Percentiles rank a stretch among this genome's conserved stretches.
phyloP scores from a whole-genome alignment of 2,797 vertebrate genomes.

The Amblyraja radiata region DNA sequence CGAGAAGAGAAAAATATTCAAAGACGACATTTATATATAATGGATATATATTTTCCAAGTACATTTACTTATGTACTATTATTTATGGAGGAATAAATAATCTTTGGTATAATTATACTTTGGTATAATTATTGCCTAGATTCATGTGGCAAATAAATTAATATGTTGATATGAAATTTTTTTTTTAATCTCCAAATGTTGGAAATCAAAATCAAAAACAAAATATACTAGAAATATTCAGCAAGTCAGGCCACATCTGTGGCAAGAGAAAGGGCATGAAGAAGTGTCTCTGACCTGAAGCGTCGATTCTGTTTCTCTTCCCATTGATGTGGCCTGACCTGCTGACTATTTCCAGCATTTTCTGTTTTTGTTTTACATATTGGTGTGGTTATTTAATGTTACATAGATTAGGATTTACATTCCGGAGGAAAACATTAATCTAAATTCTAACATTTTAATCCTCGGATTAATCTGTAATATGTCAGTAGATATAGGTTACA shows the following conservation, averaged over 20 bases:
- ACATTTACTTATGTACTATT: not conserved
- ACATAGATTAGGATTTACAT: not conserved
- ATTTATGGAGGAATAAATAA: not conserved
- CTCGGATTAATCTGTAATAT: not conserved
- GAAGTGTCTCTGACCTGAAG: too few species aligned
- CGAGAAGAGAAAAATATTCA: not conserved
- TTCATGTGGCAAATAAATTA: not conserved
- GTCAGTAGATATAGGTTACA: not conserved
- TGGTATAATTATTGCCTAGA: not conserved
- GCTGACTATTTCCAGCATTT: too few species aligned
- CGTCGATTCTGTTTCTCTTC: too few species aligned
- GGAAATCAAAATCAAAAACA: too few species aligned
- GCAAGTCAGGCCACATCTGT: too few species aligned
- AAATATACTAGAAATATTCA: too few species aligned
- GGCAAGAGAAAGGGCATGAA: too few species aligned
- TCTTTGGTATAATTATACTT: not conserved
- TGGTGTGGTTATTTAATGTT: not conserved
- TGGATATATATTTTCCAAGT: not conserved
- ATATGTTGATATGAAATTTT: not conserved
- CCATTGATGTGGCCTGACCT: too few species aligned
- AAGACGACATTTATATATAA: not conserved
- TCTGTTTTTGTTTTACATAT: not conserved
- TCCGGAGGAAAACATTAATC: not conserved
- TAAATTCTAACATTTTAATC: not conserved
- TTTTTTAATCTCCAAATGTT: too few species aligned